Conservation (phyloP, 2,113 vertebrate genomes). For the Hystrix brachyura region DNA sequence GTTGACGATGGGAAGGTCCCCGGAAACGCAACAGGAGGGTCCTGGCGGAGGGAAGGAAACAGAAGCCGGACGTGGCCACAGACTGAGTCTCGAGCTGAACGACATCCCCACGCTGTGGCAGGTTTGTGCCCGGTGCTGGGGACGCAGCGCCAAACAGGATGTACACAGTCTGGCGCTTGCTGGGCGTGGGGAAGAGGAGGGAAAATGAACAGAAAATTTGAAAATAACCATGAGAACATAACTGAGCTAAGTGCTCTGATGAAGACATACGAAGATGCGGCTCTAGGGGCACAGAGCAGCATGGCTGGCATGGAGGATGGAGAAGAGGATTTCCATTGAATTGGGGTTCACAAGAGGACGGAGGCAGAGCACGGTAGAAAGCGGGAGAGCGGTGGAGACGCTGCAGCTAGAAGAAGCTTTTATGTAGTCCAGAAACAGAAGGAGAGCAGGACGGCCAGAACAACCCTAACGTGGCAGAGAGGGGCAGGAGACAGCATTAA, state of each 20-base stretch:
- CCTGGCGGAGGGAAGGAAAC: background rate
- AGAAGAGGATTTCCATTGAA: background rate
- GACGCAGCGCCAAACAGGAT: background rate
- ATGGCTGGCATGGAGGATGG: background rate
- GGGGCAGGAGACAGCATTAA: background rate
- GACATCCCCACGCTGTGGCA: fast-evolving
- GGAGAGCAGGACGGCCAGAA: background rate
- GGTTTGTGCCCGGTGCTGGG: background rate
- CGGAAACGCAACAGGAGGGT: background rate
- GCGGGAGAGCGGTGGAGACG: fast-evolving
- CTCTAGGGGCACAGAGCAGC: background rate
- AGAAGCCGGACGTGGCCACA: background rate
- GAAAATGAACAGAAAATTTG: background rate
- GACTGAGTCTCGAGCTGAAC: background rate
- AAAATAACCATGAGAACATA: background rate
- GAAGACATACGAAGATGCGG: background rate
- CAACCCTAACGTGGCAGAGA: background rate
- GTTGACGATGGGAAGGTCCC: background rate
- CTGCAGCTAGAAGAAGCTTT: background rate
- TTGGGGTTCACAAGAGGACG: background rate
- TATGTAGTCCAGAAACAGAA: background rate
- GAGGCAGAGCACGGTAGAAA: background rate
- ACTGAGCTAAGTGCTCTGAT: background rate
- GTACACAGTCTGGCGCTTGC: no score
- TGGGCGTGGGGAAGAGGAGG: background rate